Conservation (phyloP, 2,113 vertebrate species). For the Trogon melanurus region DNA sequence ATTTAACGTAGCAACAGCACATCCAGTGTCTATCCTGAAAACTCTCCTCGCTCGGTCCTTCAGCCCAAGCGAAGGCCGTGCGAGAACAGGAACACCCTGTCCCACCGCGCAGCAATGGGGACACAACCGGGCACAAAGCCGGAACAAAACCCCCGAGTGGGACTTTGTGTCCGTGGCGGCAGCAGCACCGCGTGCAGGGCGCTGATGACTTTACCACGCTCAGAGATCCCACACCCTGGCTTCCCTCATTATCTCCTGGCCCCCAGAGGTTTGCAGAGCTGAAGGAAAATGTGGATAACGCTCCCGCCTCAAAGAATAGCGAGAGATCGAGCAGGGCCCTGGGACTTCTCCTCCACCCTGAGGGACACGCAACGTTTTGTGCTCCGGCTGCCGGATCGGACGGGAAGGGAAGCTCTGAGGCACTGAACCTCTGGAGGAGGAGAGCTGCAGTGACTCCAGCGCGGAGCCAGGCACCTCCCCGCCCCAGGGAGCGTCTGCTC, state of each 20-base stretch:
- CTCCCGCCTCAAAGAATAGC: background rate
- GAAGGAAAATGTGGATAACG: background rate
- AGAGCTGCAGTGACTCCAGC: background rate
- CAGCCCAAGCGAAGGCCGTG: background rate
- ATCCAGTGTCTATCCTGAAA: background rate
- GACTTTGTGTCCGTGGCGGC: background rate
- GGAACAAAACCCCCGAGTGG: background rate
- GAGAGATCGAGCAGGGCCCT: background rate
- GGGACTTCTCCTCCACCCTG: background rate
- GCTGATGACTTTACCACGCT: slow-evolving; percentile 25
- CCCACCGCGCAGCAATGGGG: background rate
- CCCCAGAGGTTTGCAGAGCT: background rate
- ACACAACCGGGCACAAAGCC: background rate
- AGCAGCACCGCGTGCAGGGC: background rate
- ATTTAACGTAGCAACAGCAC: background rate
- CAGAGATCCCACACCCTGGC: slow-evolving; percentile 10
- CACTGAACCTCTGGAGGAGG: background rate
- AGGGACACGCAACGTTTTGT: background rate
- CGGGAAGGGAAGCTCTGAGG: background rate
- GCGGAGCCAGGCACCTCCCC: background rate
- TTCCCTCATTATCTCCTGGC: background rate
- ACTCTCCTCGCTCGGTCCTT: background rate
- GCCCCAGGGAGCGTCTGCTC: background rate
- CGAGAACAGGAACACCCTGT: slow-evolving; percentile 13
- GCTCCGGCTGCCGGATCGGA: background rate